Base-by-base conservation (phyloP, 2,888 invertebrate species). In the Octodonta nipae region DNA sequence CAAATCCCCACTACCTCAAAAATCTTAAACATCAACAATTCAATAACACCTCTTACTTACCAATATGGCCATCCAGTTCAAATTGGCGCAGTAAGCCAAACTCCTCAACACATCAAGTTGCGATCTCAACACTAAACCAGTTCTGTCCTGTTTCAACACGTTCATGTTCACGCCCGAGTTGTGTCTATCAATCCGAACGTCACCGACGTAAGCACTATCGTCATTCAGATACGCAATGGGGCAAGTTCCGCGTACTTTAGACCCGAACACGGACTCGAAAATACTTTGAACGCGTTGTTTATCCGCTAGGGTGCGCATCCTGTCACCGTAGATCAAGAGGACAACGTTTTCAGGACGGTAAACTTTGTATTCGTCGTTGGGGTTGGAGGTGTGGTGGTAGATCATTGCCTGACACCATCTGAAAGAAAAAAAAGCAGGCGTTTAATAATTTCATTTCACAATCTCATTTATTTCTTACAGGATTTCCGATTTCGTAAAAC, bases 51-150 rank as follows among this genome's bases (percentile, higher is more conserved):
- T 11, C 22, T 20, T 37, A 57, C 71, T 68, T 50, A 88, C 86
- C 55, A 93, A 58, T 50, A 98, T 80, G 0, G 88, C 67, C 60
- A 96, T 77, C 85, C 95, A 96, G 53, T 86, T 84, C 77, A 88
- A 81, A 47, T 84, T 73, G 4, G 92, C 73, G 58, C 91, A 89
- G 46, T 85, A 82, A 11, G 82, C 75, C 33, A 98, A 60, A 33
- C 82, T 79, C 56, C 86, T 82, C 16, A 96, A 57, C 3, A 70
- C 62, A 4, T 72, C 64, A 32, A 78, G 54, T 56, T 87, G 86
- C 32, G 61, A 56, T 13, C 71, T 56, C 17, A 73, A 47, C 33
- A 72, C 54, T 36, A 73, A 55, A 31, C 59, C 54, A 34, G 58
- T 58, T 28, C 50, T 54, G 15, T 54, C 52, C 30, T 52, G 50